These are phyloP conservation scores for Pluvialis apricaria DNA, from an alignment of 2,113 vertebrate species.

Conservation along the genomic window DNA sequence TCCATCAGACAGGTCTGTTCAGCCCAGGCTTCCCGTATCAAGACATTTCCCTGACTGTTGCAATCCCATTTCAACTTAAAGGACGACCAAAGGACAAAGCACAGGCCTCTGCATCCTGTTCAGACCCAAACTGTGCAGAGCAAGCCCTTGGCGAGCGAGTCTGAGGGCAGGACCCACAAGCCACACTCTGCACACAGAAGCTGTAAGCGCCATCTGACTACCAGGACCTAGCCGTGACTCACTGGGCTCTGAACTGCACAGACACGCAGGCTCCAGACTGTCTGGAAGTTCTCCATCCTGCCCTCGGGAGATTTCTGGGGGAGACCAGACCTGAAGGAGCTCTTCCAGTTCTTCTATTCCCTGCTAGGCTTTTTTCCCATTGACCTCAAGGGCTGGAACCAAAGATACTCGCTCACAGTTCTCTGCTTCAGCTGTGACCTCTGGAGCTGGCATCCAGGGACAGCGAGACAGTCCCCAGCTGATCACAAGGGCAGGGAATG, in stretches of 20 bases:
- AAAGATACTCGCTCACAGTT: background rate
- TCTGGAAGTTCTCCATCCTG: slow-evolving; percentile 4
- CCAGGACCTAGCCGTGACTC: background rate
- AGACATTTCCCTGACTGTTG: background rate
- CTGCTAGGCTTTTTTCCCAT: background rate
- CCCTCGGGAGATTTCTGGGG: background rate
- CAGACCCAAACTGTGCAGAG: background rate
- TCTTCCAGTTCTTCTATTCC: background rate
- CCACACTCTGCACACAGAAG: background rate
- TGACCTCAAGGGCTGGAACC: background rate
- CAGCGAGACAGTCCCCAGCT: background rate
- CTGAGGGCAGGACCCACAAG: background rate
- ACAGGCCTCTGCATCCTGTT: background rate
- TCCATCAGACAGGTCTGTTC: background rate
- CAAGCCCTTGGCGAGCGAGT: background rate
- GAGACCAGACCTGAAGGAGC: background rate
- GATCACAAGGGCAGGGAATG: background rate
- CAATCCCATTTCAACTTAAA: background rate
- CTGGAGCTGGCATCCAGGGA: background rate
- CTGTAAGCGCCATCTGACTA: background rate
- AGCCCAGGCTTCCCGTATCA: background rate
- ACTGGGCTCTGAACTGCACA: background rate
- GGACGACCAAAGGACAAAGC: background rate
- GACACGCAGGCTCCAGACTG: background rate
- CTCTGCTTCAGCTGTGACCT: background rate